A percentile compares a stretch with the other conserved stretches of the same genome.
Evolutionary conservation across 2,113 vertebrate species (phyloP).

Genomic region (Melospiza georgiana): DNA sequence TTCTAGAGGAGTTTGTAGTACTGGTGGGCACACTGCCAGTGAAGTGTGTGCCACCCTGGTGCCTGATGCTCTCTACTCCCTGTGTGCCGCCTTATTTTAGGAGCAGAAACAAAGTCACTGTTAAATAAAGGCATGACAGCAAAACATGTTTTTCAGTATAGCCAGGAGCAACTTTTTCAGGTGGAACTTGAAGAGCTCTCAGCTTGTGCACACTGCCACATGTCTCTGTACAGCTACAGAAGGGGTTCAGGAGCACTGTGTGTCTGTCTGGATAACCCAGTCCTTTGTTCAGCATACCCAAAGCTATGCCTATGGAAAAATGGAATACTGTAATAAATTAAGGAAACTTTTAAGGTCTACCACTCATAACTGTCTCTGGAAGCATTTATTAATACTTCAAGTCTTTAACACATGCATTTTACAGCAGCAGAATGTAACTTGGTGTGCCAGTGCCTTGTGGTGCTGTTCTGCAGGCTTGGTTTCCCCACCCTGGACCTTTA

Average conservation of each 20-base stretch:
- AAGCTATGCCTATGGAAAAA: conserved; percentile 9
- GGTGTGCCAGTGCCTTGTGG: background rate
- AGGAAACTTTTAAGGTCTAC: conserved; percentile 2
- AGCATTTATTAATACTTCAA: conserved; percentile 31
- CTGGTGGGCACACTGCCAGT: background rate
- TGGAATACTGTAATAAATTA: conserved; percentile 42
- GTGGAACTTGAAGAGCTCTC: background rate
- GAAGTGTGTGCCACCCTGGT: background rate
- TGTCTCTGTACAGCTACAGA: background rate
- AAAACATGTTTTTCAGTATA: background rate
- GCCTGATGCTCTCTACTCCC: conserved; percentile 1
- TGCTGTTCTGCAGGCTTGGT: background rate
- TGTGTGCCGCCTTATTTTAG: background rate
- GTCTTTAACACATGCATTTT: background rate
- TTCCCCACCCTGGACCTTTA: background rate
- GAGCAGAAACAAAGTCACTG: conserved; percentile 9
- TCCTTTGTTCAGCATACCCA: background rate
- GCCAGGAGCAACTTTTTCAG: background rate
- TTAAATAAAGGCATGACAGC: background rate
- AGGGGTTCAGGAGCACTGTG: background rate
- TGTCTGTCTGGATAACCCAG: background rate
- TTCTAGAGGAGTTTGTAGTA: background rate
- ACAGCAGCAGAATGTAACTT: background rate
- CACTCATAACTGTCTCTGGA: conserved; percentile 2
- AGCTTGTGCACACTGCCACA: background rate